A percentile compares a stretch with the other conserved stretches of the same genome.
Evolutionary conservation across 2,113 vertebrate species (phyloP).

Genomic region (Protomyctophum bolini): DNA sequence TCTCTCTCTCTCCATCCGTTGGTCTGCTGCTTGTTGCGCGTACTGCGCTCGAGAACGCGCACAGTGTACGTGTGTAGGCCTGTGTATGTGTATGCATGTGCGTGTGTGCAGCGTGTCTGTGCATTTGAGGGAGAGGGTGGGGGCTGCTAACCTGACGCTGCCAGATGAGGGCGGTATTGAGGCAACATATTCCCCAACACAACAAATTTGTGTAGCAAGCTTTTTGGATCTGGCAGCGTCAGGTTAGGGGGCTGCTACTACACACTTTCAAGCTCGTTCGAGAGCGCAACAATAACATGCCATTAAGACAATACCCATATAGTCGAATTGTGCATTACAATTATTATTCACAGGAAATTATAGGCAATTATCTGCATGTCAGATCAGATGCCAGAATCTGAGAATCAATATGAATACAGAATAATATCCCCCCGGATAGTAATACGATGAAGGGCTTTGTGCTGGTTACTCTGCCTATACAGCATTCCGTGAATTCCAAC

Average conservation of each 20-base stretch:
- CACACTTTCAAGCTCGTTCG: conserved; percentile 57
- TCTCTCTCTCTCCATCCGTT: conserved; percentile 46
- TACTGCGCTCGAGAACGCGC: conserved; percentile 68
- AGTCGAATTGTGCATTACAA: conserved; percentile 31
- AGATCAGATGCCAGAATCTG: no score
- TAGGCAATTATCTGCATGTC: neutral
- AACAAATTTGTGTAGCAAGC: no score
- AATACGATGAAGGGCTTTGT: conserved; percentile 18
- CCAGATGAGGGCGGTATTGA: neutral
- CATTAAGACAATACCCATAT: conserved; percentile 39
- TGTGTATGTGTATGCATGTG: conserved; percentile 26
- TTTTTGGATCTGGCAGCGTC: no score
- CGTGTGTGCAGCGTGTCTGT: neutral
- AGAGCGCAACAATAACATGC: conserved; percentile 65
- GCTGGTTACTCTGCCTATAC: neutral
- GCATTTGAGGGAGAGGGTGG: neutral
- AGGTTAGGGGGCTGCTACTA: conserved; percentile 46
- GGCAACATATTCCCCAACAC: no score
- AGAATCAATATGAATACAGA: no score
- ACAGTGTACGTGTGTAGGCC: conserved; percentile 16
- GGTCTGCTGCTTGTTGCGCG: conserved; percentile 74
- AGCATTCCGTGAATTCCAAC: no score
- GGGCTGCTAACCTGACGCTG: conserved; percentile 28
- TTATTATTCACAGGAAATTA: conserved; percentile 34
- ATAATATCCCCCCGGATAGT: neutral